phyloP scores from a whole-genome alignment of 2,113 vertebrate genomes.

The Pangasianodon gigas region DNA sequence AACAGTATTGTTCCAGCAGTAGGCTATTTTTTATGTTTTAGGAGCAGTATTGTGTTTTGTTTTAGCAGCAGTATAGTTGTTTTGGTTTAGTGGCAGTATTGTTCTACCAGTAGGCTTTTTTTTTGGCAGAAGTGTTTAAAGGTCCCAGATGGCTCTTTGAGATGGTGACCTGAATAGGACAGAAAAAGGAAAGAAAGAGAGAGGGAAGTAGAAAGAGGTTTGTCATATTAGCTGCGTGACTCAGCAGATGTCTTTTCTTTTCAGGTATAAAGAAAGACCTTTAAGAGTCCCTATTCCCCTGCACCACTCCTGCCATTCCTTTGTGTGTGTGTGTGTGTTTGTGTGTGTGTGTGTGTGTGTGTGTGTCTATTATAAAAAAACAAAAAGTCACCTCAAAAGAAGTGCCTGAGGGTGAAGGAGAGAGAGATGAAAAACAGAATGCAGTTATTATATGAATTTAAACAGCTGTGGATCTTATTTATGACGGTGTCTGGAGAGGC shows the following conservation, averaged over 20 bases:
- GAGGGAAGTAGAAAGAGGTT: background rate
- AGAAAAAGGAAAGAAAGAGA: background rate
- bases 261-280: slow-evolving; percentile 6
- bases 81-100: background rate
- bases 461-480: slow-evolving; percentile 7
- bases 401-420: background rate
- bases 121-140: background rate
- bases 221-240: slow-evolving; percentile 1
- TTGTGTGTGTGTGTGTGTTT: background rate
- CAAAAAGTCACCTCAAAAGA: background rate
- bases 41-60: background rate
- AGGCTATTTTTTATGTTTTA: background rate
- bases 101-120: background rate
- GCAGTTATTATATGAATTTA: slow-evolving; percentile 4
- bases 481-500: background rate
- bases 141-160: background rate
- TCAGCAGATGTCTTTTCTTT: slow-evolving; percentile 2
- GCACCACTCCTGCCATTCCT: background rate
- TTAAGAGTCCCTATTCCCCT: background rate
- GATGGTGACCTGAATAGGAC: no score
- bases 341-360: background rate
- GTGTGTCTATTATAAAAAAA: background rate
- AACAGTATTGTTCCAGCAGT: background rate
- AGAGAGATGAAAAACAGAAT: background rate
- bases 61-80: background rate